These are phyloP conservation scores for Andrena praecox DNA, from an alignment of 2,888 invertebrate genomes.

Conservation along the genomic window DNA sequence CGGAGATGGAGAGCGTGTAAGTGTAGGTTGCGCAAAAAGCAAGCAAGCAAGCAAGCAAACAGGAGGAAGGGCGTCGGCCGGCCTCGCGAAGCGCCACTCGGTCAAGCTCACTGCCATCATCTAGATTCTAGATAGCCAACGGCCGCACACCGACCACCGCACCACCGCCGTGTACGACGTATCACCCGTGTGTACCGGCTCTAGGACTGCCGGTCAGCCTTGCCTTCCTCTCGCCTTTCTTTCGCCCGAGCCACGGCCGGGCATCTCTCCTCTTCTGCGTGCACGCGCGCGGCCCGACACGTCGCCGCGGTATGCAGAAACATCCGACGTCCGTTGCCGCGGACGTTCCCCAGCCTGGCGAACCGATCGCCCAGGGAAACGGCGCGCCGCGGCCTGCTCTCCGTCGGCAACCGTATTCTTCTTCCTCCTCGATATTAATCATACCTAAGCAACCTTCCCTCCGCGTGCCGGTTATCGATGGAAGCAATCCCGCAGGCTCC, in stretches of 20 bases:
- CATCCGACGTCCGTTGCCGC: constrained; percentile 36
- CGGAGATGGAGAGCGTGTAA: constrained; percentile 49
- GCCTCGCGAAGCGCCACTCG: constrained; percentile 84
- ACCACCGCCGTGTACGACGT: neutral
- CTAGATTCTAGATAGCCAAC: constrained; percentile 71
- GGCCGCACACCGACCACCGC: constrained; percentile 33
- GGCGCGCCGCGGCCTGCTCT: constrained; percentile 21
- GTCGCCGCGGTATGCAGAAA: constrained; percentile 60
- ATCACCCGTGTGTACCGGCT: constrained; percentile 43
- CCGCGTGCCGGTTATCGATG: constrained; percentile 42
- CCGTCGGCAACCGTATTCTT: constrained; percentile 23
- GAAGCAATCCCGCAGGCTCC: constrained; percentile 47
- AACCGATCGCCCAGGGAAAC: constrained; percentile 40
- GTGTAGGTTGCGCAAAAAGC: constrained; percentile 76
- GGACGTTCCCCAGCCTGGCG: neutral
- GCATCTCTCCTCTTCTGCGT: constrained; percentile 6
- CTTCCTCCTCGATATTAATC: constrained; percentile 51
- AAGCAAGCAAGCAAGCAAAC: constrained; percentile 61
- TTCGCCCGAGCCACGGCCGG: constrained; percentile 53
- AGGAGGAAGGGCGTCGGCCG: constrained; percentile 83
- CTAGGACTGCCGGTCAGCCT: constrained; percentile 75
- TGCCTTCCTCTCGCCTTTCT: constrained; percentile 59
- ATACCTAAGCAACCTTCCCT: constrained; percentile 39
- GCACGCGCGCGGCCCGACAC: constrained; percentile 22
- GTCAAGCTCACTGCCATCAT: constrained; percentile 83